Evolutionary conservation across 2,888 invertebrate genomes (phyloP).

Genomic region (Pristionchus maxplancki): DNA sequence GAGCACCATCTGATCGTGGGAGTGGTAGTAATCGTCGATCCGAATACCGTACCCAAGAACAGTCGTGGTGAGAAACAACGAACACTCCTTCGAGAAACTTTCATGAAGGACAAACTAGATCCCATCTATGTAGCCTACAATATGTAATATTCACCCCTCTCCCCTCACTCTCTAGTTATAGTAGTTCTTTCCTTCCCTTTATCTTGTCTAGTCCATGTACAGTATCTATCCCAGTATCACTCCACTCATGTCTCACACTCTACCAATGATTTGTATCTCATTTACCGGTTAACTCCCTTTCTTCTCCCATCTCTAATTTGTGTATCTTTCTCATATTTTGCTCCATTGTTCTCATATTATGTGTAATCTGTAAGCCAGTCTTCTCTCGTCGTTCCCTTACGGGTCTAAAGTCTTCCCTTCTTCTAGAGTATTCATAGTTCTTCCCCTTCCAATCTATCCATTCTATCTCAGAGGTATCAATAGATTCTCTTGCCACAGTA

Average conservation of each 20-base stretch:
- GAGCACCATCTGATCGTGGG: slow-evolving; percentile 99
- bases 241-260: slow-evolving; percentile 30
- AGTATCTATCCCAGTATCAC: slow-evolving; percentile 27
- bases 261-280: slow-evolving; percentile 46
- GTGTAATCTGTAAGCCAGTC: slow-evolving; percentile 37
- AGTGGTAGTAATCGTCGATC: slow-evolving; percentile 96
- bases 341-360: slow-evolving; percentile 44
- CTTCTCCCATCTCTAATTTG: not conserved
- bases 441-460: slow-evolving; percentile 31
- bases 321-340: slow-evolving; percentile 46
- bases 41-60: slow-evolving; percentile 85
- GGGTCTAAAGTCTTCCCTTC: slow-evolving; percentile 31
- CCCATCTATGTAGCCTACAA: slow-evolving; percentile 99
- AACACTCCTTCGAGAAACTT: slow-evolving; percentile 98
- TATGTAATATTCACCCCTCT: slow-evolving; percentile 83
- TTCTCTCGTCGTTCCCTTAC: slow-evolving; percentile 1
- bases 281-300: slow-evolving; percentile 31
- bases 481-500: slow-evolving; percentile 16
- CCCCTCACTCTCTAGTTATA: not conserved
- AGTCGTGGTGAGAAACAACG: slow-evolving; percentile 96
- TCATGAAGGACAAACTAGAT: slow-evolving; percentile 98
- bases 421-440: slow-evolving; percentile 37
- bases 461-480: slow-evolving; percentile 23
- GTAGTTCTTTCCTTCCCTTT: not conserved
- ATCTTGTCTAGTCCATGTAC: slow-evolving; percentile 32